Evolutionary conservation across 2,888 invertebrate species (phyloP).

Genomic region (Amphiduros pacificus): DNA sequence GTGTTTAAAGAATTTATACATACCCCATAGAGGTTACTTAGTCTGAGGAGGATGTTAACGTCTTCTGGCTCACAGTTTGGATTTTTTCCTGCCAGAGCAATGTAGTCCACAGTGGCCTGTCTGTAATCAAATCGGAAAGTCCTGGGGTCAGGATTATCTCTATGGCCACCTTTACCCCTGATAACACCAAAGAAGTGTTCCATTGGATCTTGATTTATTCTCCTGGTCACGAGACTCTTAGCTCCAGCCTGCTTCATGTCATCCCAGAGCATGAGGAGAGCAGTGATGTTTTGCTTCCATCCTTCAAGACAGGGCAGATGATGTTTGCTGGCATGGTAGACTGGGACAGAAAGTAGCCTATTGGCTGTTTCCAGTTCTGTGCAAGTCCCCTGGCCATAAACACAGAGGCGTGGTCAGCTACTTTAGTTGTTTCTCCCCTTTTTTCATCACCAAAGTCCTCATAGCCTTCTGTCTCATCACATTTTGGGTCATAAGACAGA

Average conservation of each 20-base stretch:
- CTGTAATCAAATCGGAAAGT: background rate
- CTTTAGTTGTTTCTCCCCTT: background rate
- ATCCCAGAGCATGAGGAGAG: background rate
- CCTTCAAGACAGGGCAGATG: background rate
- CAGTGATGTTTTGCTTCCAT: background rate
- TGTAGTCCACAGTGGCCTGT: background rate
- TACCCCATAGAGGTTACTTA: background rate
- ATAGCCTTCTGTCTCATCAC: background rate
- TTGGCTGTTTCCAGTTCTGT: background rate
- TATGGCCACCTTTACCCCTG: background rate
- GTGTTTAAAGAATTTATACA: too few relatives aligned
- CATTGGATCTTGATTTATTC: background rate
- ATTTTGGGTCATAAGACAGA: background rate
- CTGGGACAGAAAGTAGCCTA: background rate
- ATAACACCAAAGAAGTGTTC: background rate
- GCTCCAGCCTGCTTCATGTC: background rate
- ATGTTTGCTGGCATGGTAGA: background rate
- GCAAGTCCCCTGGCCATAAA: background rate
- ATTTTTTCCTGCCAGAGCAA: background rate
- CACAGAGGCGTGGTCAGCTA: background rate
- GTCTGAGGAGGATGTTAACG: background rate
- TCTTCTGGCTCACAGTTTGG: background rate
- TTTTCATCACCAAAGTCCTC: background rate
- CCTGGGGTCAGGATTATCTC: background rate
- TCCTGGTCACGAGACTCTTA: background rate